phyloP scores from a whole-genome alignment of 2,888 invertebrate species.

The Euclidia mi region DNA sequence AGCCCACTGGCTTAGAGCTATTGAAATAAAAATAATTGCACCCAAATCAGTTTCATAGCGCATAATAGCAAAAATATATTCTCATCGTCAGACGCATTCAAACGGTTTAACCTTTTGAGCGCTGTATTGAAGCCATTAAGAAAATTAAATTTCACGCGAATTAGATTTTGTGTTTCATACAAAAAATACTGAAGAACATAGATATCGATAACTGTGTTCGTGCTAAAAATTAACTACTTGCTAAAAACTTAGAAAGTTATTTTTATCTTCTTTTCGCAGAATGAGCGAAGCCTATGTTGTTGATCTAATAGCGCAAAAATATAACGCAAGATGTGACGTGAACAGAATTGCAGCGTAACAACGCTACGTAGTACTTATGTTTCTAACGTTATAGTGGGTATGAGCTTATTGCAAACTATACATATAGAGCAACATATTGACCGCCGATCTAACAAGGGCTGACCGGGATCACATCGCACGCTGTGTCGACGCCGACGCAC shows the following conservation, averaged over 20 bases:
- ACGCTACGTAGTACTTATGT: too few relatives aligned
- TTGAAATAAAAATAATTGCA: constrained; percentile 18
- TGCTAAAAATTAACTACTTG: constrained; percentile 31
- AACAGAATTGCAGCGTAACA: too few relatives aligned
- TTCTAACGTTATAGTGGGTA: too few relatives aligned
- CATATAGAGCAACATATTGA: too few relatives aligned
- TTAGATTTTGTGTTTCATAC: constrained; percentile 69
- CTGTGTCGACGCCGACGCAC: too few relatives aligned
- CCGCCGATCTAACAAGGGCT: not conserved
- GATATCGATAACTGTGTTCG: constrained; percentile 19
- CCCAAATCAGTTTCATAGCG: constrained; percentile 13
- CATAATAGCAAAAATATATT: constrained; percentile 21
- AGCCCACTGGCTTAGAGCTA: not conserved
- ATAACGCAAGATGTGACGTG: too few relatives aligned
- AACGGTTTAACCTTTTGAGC: constrained; percentile 58
- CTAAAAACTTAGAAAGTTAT: constrained; percentile 27
- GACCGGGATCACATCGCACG: not conserved
- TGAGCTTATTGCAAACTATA: too few relatives aligned
- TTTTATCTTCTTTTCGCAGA: not conserved
- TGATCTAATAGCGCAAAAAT: too few relatives aligned
- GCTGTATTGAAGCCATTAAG: constrained; percentile 74
- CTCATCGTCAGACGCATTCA: constrained; percentile 22
- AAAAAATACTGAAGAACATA: constrained; percentile 55
- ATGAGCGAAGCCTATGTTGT: too few relatives aligned
- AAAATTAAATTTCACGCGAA: constrained; percentile 84